Evolutionary conservation across 2,888 invertebrate species (phyloP).

Genomic region (Automeris io): DNA sequence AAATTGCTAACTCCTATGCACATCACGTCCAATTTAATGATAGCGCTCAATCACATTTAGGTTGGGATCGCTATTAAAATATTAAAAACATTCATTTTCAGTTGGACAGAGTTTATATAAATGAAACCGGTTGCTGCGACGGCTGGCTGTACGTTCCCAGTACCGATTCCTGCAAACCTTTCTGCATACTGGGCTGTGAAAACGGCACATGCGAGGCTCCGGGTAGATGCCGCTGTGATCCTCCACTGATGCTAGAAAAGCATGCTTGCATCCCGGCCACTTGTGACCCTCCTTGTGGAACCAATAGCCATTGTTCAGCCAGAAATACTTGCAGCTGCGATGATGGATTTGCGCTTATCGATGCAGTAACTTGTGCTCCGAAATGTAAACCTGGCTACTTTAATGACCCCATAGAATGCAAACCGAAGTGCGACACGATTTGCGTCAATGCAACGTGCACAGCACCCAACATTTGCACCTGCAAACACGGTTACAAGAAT

Average conservation of each 20-base stretch:
- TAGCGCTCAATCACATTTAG: conserved; percentile 2
- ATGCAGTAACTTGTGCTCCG: conserved; percentile 21
- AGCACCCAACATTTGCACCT: conserved; percentile 23
- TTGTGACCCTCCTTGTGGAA: conserved; percentile 55
- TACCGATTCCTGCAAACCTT: conserved; percentile 19
- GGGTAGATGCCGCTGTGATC: conserved; percentile 36
- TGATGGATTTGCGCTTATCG: too few species aligned
- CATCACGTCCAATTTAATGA: background rate
- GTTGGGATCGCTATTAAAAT: background rate
- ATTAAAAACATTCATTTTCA: background rate
- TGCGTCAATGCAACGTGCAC: conserved; percentile 39
- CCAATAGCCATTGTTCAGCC: conserved; percentile 32
- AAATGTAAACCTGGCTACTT: conserved; percentile 14
- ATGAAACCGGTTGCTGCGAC: conserved; percentile 15
- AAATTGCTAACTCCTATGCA: background rate
- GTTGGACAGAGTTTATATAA: background rate
- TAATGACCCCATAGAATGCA: conserved; percentile 13
- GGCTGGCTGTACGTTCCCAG: conserved; percentile 13
- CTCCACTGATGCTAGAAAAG: conserved; percentile 22
- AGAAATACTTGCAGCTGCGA: conserved; percentile 44
- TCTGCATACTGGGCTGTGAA: conserved; percentile 33
- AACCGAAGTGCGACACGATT: conserved; percentile 17
- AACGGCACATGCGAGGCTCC: conserved; percentile 39
- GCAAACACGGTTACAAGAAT: conserved; percentile 19
- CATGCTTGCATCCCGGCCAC: conserved; percentile 28